Conservation (phyloP, 2,888 invertebrate species). For the Plagiodera versicolora region DNA sequence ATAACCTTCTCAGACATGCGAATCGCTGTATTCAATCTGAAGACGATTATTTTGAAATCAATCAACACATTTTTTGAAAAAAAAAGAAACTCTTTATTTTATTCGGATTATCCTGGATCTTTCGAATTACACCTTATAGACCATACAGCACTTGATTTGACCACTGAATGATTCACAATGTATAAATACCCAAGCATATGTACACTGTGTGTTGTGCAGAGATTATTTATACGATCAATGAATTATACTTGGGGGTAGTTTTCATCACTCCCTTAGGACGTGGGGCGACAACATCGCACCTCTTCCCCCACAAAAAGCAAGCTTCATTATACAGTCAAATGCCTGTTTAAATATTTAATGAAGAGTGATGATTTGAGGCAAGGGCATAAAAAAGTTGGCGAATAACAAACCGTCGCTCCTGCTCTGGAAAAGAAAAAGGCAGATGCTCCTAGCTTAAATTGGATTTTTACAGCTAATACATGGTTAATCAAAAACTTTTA, state of each 20-base stretch:
- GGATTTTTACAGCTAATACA: background rate
- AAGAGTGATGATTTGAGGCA: conserved; percentile 50
- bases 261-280: conserved; percentile 44
- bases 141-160: conserved; percentile 16
- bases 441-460: background rate
- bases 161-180: conserved; percentile 22
- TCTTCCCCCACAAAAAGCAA: conserved; percentile 46
- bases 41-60: too few species aligned
- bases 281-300: conserved; percentile 42
- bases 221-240: conserved; percentile 33
- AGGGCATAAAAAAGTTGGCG: conserved; percentile 25
- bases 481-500: too few species aligned
- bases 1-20: too few species aligned
- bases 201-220: conserved; percentile 3
- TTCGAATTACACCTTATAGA: conserved; percentile 18
- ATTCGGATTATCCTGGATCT: too few species aligned
- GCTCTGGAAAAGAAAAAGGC: conserved; percentile 6
- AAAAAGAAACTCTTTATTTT: too few species aligned
- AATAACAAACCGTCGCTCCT: conserved; percentile 19
- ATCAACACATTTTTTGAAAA: too few species aligned
- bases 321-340: conserved; percentile 55
- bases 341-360: conserved; percentile 55
- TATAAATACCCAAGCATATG: background rate
- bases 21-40: too few species aligned
- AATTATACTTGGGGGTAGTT: conserved; percentile 44